A percentile compares a stretch with the other conserved stretches of the same genome.
phyloP scores from a whole-genome alignment of 1,140 invertebrate genomes.

The Eriosoma lanigerum region DNA sequence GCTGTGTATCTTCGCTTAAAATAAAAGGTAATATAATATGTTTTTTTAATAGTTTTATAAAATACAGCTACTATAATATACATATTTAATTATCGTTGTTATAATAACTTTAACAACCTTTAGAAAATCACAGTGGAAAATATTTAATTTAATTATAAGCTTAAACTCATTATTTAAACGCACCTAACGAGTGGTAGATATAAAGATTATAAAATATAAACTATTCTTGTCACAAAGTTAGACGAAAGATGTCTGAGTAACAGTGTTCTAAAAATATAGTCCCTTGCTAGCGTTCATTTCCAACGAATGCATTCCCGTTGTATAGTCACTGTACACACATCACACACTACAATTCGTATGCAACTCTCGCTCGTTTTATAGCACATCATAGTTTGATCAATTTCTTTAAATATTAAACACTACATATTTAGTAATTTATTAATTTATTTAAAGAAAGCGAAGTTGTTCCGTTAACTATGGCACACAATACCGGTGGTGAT shows the following conservation, averaged over 20 bases:
- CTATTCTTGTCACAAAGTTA: conserved; percentile 39
- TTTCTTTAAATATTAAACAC: background rate
- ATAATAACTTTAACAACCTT: background rate
- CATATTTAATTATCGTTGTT: background rate
- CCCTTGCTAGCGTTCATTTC: conserved; percentile 17
- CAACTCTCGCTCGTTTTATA: background rate
- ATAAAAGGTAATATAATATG: conserved; percentile 59
- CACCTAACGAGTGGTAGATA: conserved; percentile 11
- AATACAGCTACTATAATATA: background rate
- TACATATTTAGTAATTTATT: background rate
- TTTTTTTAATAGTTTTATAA: too few species aligned
- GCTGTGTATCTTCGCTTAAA: conserved; percentile 65
- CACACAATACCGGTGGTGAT: background rate
- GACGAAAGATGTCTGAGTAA: conserved; percentile 47
- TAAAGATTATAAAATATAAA: conserved; percentile 45
- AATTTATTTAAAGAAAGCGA: conserved; percentile 8
- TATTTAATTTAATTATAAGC: conserved; percentile 30
- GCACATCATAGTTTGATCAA: background rate
- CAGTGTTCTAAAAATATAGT: conserved; percentile 48
- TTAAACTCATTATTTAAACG: conserved; percentile 13
- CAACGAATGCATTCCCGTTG: conserved; percentile 30
- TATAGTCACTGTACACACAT: conserved; percentile 1
- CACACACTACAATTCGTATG: background rate
- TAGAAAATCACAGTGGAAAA: background rate
- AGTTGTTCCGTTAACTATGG: conserved; percentile 6